Evolutionary conservation across 2,797 vertebrate genomes (phyloP), one percentile per base, ranked within the genome.

Genomic region (Euthynnus affinis): DNA sequence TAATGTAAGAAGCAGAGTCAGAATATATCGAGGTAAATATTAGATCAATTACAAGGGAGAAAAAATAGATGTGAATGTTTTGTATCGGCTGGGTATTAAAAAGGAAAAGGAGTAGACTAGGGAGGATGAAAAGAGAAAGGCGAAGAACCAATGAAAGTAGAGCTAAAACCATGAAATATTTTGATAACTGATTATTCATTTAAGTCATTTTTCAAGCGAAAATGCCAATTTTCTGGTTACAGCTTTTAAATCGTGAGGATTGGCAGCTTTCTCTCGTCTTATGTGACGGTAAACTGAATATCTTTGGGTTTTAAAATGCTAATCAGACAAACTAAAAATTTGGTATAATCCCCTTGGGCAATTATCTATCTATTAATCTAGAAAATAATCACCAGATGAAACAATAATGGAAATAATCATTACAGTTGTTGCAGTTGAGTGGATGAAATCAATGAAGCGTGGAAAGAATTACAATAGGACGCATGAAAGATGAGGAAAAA

Each of bases 21-120:
- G 56, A 82, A 76, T 62, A 78, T 59, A 84, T 46, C 64, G 68
- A 70, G 52, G 76, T 77, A 76, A 78, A 84, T 58, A 74, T 67
- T 55, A 71, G 53, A 80, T 71, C 1, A 85, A 83, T 75, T 42
- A 76, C 15, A 4, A 60, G 3, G 51, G 22, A 52, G 51, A 52
- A 51, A 22, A 13, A 22, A 78, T 25, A 62, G 80, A 76, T 86
- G 29, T 52, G 23, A 53, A 46, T 62, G n/a, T 62, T 46, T 67
- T 20, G 2, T 17, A 42, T 9, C 44, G 56, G 25, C 42, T 59
- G n/a, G 3, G 1, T 48, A 13, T 58, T 32, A 72, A 74, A 22
- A 59, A 68, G 62, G n/a, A 27, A 7, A 3, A 37, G 32, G 15
- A 49, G 27, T 12, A 53, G 37, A 57, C 5, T 22, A 25, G 27